A percentile compares a stretch with the other conserved stretches of the same genome.
phyloP scores from a whole-genome alignment of 2,888 invertebrate genomes.

The Lasioglossum villosulum region DNA sequence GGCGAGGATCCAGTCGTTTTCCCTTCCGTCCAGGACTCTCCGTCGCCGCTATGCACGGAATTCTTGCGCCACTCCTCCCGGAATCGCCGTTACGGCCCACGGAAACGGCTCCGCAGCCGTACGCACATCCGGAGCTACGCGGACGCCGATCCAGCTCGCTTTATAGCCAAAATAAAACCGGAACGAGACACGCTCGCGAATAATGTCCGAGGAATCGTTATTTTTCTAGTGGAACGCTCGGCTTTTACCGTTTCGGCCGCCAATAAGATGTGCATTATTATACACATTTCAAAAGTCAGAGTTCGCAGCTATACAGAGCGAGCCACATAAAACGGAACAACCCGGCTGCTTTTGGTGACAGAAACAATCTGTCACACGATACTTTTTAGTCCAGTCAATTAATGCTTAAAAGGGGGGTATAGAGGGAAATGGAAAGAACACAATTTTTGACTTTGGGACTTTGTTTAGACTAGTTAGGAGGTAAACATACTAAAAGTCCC shows the following conservation, averaged over 20 bases:
- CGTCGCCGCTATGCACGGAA: conserved; percentile 32
- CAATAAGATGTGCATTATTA: background rate
- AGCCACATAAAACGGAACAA: no score
- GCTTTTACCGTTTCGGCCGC: background rate
- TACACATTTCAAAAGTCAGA: background rate
- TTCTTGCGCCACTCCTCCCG: conserved; percentile 41
- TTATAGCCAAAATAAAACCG: conserved; percentile 1
- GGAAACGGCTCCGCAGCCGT: conserved; percentile 25
- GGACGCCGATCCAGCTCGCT: background rate
- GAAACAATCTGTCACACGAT: no score
- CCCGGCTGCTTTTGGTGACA: no score
- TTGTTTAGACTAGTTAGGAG: no score
- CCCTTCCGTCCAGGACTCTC: background rate
- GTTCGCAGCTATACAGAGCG: no score
- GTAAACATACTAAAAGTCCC: no score
- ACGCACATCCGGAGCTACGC: conserved; percentile 5
- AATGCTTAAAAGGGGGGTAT: no score
- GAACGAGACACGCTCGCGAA: background rate
- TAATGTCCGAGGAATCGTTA: background rate
- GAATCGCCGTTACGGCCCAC: conserved; percentile 41
- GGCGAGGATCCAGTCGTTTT: conserved; percentile 74
- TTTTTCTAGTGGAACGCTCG: background rate
- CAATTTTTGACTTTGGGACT: no score
- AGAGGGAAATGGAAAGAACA: no score
- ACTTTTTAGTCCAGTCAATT: no score